Percentiles rank a stretch among this genome's conserved stretches.
Evolutionary conservation across 2,888 invertebrate species (phyloP).

Genomic region (Prostheceraeus crozeri): DNA sequence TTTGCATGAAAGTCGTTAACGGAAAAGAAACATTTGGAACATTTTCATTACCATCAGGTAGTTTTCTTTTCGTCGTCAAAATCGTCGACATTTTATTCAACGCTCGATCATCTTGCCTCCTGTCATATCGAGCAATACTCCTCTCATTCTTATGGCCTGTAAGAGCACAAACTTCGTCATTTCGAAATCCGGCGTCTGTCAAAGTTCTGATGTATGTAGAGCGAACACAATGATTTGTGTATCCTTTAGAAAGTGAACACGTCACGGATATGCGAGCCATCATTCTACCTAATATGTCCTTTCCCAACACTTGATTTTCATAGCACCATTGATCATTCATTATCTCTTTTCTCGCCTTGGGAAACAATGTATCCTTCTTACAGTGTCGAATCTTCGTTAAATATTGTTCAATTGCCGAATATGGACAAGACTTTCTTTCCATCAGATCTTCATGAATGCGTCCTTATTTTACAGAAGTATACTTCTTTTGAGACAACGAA

Average conservation of each 20-base stretch:
- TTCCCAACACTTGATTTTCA: too few relatives aligned
- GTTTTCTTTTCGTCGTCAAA: conserved; percentile 4
- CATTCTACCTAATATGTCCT: too few relatives aligned
- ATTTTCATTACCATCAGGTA: conserved; percentile 3
- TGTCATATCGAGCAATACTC: conserved; percentile 7
- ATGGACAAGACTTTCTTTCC: too few relatives aligned
- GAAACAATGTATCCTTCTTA: too few relatives aligned
- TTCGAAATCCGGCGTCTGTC: neutral
- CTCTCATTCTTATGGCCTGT: conserved; percentile 1
- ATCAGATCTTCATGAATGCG: too few relatives aligned
- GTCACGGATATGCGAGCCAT: neutral
- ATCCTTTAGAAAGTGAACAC: conserved; percentile 4
- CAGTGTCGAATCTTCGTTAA: too few relatives aligned
- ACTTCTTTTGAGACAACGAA: too few relatives aligned
- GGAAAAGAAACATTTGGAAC: conserved; percentile 12
- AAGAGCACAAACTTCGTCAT: conserved; percentile 4
- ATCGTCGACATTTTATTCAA: neutral
- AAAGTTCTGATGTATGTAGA: conserved; percentile 6
- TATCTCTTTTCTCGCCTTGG: too few relatives aligned
- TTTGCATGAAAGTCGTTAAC: neutral
- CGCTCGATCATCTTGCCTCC: neutral
- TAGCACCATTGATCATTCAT: too few relatives aligned
- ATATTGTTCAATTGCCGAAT: too few relatives aligned
- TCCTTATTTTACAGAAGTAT: too few relatives aligned
- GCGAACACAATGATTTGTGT: too few relatives aligned